Conservation (phyloP, 2,888 invertebrate species). For the Fissipunctia ypsillon region DNA sequence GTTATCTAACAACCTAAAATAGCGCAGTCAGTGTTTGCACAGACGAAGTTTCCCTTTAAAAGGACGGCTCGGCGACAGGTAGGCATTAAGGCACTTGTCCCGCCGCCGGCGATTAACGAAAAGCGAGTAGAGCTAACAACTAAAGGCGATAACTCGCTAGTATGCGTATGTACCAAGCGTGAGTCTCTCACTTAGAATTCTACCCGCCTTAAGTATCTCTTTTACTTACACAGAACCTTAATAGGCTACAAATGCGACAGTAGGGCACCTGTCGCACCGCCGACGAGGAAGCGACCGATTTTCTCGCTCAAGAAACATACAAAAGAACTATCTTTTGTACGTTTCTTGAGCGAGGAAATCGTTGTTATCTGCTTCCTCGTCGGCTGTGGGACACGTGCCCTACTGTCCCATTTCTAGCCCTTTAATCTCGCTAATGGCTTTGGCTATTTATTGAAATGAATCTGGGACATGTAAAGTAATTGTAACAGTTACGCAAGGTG, state of each 20-base stretch:
- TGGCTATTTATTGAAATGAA: constrained; percentile 40
- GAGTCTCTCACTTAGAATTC: not conserved
- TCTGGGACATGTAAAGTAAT: constrained; percentile 16
- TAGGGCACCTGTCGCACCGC: no score
- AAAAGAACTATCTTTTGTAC: not conserved
- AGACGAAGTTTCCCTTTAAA: constrained; percentile 15
- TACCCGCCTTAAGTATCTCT: not conserved
- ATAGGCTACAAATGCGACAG: no score
- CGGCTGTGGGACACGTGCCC: not conserved
- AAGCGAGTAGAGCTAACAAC: not conserved
- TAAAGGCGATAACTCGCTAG: not conserved
- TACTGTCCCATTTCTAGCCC: not conserved
- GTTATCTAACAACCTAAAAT: not conserved
- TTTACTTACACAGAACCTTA: not conserved
- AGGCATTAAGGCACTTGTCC: not conserved
- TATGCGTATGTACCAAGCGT: not conserved
- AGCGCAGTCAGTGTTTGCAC: constrained; percentile 13
- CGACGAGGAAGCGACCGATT: no score
- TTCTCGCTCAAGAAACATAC: no score
- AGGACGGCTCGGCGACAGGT: not conserved
- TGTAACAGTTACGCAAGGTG: not conserved
- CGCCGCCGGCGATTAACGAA: not conserved
- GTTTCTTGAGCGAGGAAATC: not conserved
- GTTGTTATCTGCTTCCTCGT: no score
- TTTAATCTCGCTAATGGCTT: constrained; percentile 53